Base-by-base conservation (phyloP, 2,113 vertebrate genomes). In the Euleptes europaea region DNA sequence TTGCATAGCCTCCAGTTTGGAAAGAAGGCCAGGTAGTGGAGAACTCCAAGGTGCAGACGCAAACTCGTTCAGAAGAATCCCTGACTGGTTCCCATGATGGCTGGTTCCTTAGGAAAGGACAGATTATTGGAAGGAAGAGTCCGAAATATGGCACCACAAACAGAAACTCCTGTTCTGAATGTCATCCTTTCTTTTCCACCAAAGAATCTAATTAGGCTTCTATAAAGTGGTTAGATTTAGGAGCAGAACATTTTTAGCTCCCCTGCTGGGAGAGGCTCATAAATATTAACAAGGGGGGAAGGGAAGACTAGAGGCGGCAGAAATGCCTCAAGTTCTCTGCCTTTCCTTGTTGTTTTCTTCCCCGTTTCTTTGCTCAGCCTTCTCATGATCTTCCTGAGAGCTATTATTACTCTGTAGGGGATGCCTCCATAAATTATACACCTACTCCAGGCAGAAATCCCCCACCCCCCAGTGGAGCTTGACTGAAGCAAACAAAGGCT, bases 241-340 rank as follows among this genome's bases (percentile, higher is more conserved):
- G 91, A 95, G 72, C 21, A 1, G 89, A 84, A 94, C 88, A 88
- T 88, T 94, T 94, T 94, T 91, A 93, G 91, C 79, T 94, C 79
- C 84, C 80, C 88, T 91, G 88, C 88, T 88, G 90, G 86, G 89
- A 92, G 85, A 2, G 19, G 12, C 66, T 95, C 86, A 92, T 94
- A 93, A 94, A 95, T 94, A 93, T 93, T 87, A 91, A 94, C 91
- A 87, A 88, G 83, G 81, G 79, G 47, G 81, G 87, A 44, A 19
- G 12, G 70, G 70, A 19, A 40, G 82, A 83, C 63, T 66, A 81
- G 60, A 87, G 88, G 31, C 79, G 63, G 89, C 70, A 86, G 80
- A 3, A 0, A 13, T 2, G 31, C 35, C 73, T 87, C 0, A 0
- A 82, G 3, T n/a, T 13, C 21, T 21, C 12, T 31, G 6, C 19